Evolutionary conservation across 2,113 vertebrate species (phyloP).

Genomic region (Gracilinanus agilis): DNA sequence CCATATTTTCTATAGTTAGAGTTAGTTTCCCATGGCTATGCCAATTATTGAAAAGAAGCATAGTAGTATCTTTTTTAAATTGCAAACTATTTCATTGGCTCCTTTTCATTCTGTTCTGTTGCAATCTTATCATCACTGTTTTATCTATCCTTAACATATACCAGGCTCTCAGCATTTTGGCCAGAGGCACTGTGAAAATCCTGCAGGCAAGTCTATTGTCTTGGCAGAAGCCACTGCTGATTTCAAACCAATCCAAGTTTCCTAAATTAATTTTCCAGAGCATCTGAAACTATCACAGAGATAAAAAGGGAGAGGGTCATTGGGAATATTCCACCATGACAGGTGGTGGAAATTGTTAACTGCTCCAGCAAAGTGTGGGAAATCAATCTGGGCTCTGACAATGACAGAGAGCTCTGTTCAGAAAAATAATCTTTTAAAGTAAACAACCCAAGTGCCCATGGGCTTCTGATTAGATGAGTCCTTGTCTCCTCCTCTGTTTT

Average conservation of each 20-base stretch:
- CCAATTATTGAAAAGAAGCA: constrained; percentile 2
- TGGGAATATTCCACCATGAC: not conserved
- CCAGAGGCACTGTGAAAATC: not conserved
- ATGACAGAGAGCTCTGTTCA: not conserved
- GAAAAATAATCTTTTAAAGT: not conserved
- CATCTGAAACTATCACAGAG: constrained; percentile 2
- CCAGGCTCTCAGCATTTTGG: not conserved
- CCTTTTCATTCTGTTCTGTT: not conserved
- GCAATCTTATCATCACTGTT: not conserved
- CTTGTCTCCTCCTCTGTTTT: not conserved
- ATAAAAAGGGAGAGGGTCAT: constrained; percentile 10
- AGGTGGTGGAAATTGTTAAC: constrained; percentile 18
- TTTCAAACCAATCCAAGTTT: constrained; percentile 16
- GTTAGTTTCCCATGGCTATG: not conserved
- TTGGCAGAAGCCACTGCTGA: not conserved
- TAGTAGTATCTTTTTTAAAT: not conserved
- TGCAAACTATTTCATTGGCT: not conserved
- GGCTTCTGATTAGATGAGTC: not conserved
- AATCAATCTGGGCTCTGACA: not conserved
- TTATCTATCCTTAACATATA: constrained; percentile 3
- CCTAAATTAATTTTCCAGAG: constrained; percentile 21
- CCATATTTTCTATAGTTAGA: not conserved
- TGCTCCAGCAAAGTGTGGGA: constrained; percentile 11
- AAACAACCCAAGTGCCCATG: not conserved
- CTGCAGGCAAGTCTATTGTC: not conserved